Conservation (phyloP, 2,797 vertebrate genomes). For the Dendrocincla fuliginosa region DNA sequence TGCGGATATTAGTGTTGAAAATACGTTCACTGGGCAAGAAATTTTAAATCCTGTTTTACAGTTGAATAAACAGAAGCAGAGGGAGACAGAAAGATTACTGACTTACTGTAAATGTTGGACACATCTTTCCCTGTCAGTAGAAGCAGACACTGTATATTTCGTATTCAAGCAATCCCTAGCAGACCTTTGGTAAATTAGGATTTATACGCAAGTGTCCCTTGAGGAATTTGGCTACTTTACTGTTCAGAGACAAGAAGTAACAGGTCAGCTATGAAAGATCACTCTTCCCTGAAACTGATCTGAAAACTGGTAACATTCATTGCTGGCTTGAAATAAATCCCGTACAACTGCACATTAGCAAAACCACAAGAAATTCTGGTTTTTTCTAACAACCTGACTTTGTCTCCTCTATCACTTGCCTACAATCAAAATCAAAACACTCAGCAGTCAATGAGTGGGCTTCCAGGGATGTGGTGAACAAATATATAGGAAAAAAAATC, state of each 20-base stretch:
- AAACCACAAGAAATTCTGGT: background rate
- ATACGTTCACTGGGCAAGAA: background rate
- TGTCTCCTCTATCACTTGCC: background rate
- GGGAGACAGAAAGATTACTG: background rate
- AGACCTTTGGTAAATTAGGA: background rate
- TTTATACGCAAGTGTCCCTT: background rate
- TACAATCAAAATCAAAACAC: background rate
- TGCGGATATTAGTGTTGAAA: background rate
- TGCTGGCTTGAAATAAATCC: background rate
- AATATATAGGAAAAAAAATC: background rate
- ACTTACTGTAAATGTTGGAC: background rate
- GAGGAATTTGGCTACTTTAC: background rate
- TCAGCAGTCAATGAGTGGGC: background rate
- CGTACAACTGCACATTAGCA: background rate
- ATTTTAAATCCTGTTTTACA: background rate
- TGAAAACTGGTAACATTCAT: background rate
- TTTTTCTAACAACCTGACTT: background rate
- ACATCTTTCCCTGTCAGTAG: background rate
- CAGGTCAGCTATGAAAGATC: background rate
- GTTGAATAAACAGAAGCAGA: background rate
- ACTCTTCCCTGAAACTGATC: background rate
- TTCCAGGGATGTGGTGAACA: background rate
- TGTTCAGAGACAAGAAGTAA: background rate
- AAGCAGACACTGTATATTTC: background rate
- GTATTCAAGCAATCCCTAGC: background rate